A percentile compares a stretch with the other conserved stretches of the same genome.
phyloP scores from a whole-genome alignment of 2,888 invertebrate genomes.

The Hypena proboscidalis region DNA sequence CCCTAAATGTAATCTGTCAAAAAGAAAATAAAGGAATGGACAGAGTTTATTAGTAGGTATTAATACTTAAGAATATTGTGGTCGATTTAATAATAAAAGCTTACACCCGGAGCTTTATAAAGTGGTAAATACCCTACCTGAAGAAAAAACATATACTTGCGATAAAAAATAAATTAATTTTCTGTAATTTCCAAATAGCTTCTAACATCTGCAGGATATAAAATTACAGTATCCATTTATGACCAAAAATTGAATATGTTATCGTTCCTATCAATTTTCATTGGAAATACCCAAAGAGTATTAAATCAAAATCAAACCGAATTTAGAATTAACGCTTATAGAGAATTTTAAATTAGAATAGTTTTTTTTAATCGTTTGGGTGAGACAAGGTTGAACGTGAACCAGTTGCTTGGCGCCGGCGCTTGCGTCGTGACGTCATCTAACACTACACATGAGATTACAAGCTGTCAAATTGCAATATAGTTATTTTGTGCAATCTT shows the following conservation, averaged over 20 bases:
- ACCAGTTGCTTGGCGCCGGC: conserved; percentile 70
- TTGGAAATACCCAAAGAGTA: conserved; percentile 33
- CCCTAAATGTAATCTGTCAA: too few relatives aligned
- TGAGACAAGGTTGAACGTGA: conserved; percentile 52
- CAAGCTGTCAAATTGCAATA: conserved; percentile 18
- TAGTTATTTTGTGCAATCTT: conserved; percentile 4
- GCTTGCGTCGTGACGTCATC: conserved; percentile 50
- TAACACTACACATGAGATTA: conserved; percentile 31
- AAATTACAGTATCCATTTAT: conserved; percentile 13
- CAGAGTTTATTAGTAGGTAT: too few relatives aligned
- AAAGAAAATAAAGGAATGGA: too few relatives aligned
- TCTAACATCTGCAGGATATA: conserved; percentile 8
- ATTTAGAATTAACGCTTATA: conserved; percentile 19
- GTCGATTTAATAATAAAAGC: too few relatives aligned
- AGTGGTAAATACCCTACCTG: too few relatives aligned
- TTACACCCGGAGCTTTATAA: too few relatives aligned
- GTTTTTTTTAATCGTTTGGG: conserved; percentile 45
- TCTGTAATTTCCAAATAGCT: too few relatives aligned
- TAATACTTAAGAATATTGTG: too few relatives aligned
- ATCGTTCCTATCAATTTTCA: conserved; percentile 23
- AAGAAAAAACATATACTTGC: too few relatives aligned
- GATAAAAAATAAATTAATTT: too few relatives aligned
- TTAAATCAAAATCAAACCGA: conserved; percentile 7
- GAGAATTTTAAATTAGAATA: conserved; percentile 10
- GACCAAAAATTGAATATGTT: conserved; percentile 20